Base-by-base conservation (phyloP, 2,113 vertebrate genomes). In the Clarias macrocephalus region DNA sequence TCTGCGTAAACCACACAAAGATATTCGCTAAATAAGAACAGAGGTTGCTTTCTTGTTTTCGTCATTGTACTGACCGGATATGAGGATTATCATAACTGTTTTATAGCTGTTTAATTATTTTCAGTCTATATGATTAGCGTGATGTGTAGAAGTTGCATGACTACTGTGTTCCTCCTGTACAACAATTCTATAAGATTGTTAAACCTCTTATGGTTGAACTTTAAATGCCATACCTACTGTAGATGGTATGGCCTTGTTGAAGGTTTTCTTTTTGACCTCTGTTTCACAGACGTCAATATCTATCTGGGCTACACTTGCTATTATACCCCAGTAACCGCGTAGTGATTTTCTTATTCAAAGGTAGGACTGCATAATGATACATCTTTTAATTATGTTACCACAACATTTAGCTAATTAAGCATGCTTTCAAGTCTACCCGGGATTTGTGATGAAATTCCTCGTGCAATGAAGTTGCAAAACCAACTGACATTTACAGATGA, bases 1-100 rank as follows among this genome's bases (percentile, higher is more conserved):
- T 60, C 65, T 33, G 30, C 23, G 48, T 86, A 88, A 86, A 90
- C 66, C 52, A 85, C 63, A 65, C 81, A 70, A 87, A 83, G 80
- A 63, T 60, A 68, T 70, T 70, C 33, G 37, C 28, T 48, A 48
- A 7, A 48, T 48, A 19, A 25, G 56, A 60, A 82, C 54, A 30
- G 25, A 65, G 15, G 60, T 23, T 7, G 7, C 3, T 21, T 9
- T 42, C 30, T 76, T 70, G 57, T 3, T 60, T 84, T 60, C 5
- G 25, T 60, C 8, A 23, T 28, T 9, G 4, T 10, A 48, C 0
- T 83, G 0, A 28, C 75, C 48, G 12, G 23, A 54, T 18, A 10
- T 48, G 21, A 77, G 3, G 23, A 56, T 18, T 56, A 28, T 18
- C 10, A 21, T 13, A n/a, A 25, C 23, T 18, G 23, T 63, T 68